Conservation (phyloP, 2,888 invertebrate species). For the Scaptomyza cyrtandrae region DNA sequence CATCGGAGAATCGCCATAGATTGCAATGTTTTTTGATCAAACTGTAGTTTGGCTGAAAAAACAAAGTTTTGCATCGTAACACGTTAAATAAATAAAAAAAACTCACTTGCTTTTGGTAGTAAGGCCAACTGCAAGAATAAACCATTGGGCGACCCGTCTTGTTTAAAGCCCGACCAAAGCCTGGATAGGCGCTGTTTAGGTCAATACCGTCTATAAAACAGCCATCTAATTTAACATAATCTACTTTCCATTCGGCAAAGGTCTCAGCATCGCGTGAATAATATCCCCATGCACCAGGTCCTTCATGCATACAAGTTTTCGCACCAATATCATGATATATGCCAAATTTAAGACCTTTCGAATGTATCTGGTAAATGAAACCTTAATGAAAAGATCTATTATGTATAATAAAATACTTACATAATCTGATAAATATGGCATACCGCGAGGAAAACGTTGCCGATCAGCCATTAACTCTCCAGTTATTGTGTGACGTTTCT, state of each 20-base stretch:
- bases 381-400: neutral
- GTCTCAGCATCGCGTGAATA: constrained; percentile 88
- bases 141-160: constrained; percentile 89
- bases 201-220: constrained; percentile 87
- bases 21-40: constrained; percentile 86
- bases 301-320: constrained; percentile 89
- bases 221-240: constrained; percentile 92
- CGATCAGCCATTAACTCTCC: constrained; percentile 88
- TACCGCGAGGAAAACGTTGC: constrained; percentile 89
- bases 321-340: constrained; percentile 91
- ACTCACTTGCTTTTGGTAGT: constrained; percentile 86
- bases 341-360: constrained; percentile 89
- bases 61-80: neutral
- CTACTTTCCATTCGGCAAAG: constrained; percentile 91
- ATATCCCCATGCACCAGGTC: constrained; percentile 88
- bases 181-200: constrained; percentile 87
- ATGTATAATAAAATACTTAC: constrained; percentile 85
- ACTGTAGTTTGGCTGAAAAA: constrained; percentile 85
- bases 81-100: fast-evolving
- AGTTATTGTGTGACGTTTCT: constrained; percentile 85
- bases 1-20: constrained; percentile 88
- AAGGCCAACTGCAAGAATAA: constrained; percentile 92
- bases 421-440: constrained; percentile 89
- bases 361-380: constrained; percentile 86
- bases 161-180: constrained; percentile 88